Conservation (phyloP, 1,140 invertebrate genomes). For the Leptestheria dahalacensis region DNA sequence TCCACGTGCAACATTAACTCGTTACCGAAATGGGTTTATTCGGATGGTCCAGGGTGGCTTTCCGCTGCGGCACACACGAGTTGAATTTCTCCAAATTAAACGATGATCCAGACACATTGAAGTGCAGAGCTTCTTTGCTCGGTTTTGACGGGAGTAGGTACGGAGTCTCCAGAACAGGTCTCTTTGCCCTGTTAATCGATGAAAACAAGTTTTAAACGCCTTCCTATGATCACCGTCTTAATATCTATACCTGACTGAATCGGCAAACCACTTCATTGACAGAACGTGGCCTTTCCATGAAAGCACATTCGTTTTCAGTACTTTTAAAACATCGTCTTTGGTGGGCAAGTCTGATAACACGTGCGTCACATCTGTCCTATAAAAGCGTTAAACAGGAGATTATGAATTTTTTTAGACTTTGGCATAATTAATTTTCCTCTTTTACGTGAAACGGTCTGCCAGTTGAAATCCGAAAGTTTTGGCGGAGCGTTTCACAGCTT, state of each 20-base stretch:
- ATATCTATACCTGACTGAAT: conserved; percentile 1
- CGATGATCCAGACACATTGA: not conserved
- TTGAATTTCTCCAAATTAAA: conserved; percentile 9
- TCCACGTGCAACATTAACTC: not conserved
- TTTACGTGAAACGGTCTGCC: not conserved
- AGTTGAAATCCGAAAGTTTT: not conserved
- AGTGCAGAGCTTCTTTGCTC: not conserved
- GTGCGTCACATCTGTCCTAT: conserved; percentile 4
- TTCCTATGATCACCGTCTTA: not conserved
- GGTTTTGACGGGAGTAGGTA: conserved; percentile 7
- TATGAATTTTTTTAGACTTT: not conserved
- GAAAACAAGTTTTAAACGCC: conserved; percentile 1
- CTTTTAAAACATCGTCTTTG: conserved; percentile 11
- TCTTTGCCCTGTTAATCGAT: conserved; percentile 5
- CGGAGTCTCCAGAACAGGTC: conserved; percentile 1
- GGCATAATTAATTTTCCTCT: not conserved
- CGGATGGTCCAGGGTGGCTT: conserved; percentile 5
- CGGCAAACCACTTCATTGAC: conserved; percentile 2
- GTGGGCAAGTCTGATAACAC: conserved; percentile 5
- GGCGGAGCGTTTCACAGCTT: not conserved
- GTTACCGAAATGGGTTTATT: conserved; percentile 11
- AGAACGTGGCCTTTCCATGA: conserved; percentile 4
- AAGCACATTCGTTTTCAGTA: not conserved
- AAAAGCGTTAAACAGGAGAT: not conserved
- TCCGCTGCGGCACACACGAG: conserved; percentile 9